Evolutionary conservation across 1,140 invertebrate genomes (phyloP).

Genomic region (Aculops lycopersici): DNA sequence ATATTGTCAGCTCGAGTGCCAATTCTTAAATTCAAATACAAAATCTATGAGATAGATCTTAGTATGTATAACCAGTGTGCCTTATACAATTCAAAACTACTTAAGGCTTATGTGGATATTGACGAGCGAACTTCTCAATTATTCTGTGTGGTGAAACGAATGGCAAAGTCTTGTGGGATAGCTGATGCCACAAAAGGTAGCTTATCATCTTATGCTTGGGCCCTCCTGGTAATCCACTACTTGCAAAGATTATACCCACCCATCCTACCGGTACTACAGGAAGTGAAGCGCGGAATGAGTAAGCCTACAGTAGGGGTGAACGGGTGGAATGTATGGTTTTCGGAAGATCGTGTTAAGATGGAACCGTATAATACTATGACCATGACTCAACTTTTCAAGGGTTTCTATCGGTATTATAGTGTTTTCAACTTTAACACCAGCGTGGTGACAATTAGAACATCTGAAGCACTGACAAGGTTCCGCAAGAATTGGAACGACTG

Average conservation of each 20-base stretch:
- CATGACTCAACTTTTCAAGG: conserved; percentile 23
- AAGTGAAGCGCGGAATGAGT: conserved; percentile 11
- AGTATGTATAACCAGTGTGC: conserved; percentile 26
- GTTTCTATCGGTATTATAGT: conserved; percentile 23
- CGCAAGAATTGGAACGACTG: conserved; percentile 25
- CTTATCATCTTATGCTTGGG: conserved; percentile 27
- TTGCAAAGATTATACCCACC: conserved; percentile 24
- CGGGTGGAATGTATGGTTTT: conserved; percentile 19
- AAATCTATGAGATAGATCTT: conserved; percentile 23
- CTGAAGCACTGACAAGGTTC: conserved; percentile 18
- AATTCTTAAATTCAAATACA: conserved; percentile 25
- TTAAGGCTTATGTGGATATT: conserved; percentile 21
- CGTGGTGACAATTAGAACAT: conserved; percentile 23
- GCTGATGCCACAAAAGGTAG: conserved; percentile 27
- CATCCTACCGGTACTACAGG: conserved; percentile 27
- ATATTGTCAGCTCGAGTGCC: conserved; percentile 30
- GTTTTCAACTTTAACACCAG: conserved; percentile 22
- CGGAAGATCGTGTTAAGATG: conserved; percentile 15
- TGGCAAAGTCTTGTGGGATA: conserved; percentile 26
- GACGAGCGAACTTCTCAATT: conserved; percentile 22
- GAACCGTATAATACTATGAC: conserved; percentile 17
- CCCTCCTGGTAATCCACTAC: conserved; percentile 26
- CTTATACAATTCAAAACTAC: conserved; percentile 22
- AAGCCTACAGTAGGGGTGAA: conserved; percentile 14
- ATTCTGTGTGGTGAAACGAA: conserved; percentile 24